Base-by-base conservation (phyloP, 2,888 invertebrate species). In the Andrena chrysosceles region DNA sequence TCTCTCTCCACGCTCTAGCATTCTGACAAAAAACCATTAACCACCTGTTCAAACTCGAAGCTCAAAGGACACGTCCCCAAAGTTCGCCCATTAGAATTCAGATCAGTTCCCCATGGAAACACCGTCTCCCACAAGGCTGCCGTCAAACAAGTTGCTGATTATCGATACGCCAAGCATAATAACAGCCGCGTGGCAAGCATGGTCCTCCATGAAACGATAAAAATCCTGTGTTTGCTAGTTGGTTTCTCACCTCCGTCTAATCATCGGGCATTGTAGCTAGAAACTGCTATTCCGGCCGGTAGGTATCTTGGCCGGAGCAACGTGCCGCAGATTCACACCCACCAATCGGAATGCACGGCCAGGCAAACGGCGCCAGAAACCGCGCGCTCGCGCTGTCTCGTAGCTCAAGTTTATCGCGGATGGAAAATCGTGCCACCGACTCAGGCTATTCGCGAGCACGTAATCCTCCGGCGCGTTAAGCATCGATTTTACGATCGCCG, bases 301-400 rank as follows among this genome's bases (percentile, higher is more conserved):
- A 49, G 16, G 31, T 67, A 49, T 49, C 59, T 68, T 63, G 64
- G 56, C 67, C 63, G 56, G 56, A 42, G 54, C 64, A 77, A 72
- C 81, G 77, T 82, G 79, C 71, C 79, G 48, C 62, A 42, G 81
- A 82, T 90, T 90, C 90, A 88, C 90, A 90, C 90, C 89, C 88
- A 89, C 84, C 81, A 76, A 83, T 79, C 78, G 89, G 89, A 90
- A 90, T 90, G 90, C 84, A 81, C 77, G 52, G 76, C 77, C 76
- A 73, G 70, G 77, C 87, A 86, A 83, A 87, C 85, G 77, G 77
- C 80, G 64, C 69, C 56, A 35, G 71, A 68, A 67, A 73, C 75
- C 60, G 56, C 20, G 79, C 60, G 31, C 64, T 69, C 66, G 69
- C 59, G 59, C 77, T 62, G 56, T 66, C 52, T 82, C 80, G 56